phyloP scores from a whole-genome alignment of 2,888 invertebrate species.

The Pandemis corylana region DNA sequence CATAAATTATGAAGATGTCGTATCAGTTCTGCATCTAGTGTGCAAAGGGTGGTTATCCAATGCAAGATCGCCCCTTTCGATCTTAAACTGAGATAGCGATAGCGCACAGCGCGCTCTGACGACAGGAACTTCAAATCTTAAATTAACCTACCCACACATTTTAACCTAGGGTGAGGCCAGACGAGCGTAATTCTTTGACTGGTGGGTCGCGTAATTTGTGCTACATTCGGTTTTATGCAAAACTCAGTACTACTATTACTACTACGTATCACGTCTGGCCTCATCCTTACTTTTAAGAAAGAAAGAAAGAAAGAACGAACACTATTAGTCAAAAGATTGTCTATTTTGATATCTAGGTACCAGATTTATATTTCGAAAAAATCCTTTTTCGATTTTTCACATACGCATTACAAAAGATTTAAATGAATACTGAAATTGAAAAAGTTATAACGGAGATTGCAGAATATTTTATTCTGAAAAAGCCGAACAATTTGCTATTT shows the following conservation, averaged over 20 bases:
- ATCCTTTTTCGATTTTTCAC: not conserved
- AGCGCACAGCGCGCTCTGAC: not conserved
- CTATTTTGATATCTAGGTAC: too few species aligned
- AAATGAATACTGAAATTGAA: not conserved
- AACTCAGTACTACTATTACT: too few species aligned
- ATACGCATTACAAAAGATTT: not conserved
- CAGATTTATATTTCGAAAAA: not conserved
- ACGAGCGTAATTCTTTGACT: too few species aligned
- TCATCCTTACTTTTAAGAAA: too few species aligned
- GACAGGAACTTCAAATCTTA: not conserved
- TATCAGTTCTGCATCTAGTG: not conserved
- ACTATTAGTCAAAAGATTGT: too few species aligned
- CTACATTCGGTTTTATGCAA: too few species aligned
- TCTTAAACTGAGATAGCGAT: not conserved
- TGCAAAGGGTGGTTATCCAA: not conserved
- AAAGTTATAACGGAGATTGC: not conserved
- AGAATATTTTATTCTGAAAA: not conserved
- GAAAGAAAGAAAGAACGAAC: too few species aligned
- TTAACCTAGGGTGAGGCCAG: not conserved
- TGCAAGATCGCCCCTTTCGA: not conserved
- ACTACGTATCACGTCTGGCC: too few species aligned
- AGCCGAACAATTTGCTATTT: conserved; percentile 6
- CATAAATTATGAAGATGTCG: not conserved
- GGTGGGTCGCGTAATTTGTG: too few species aligned
- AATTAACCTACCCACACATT: not conserved